A percentile compares a stretch with the other conserved stretches of the same genome.
phyloP scores from a whole-genome alignment of 2,888 invertebrate species.

The Anaspis maculata region DNA sequence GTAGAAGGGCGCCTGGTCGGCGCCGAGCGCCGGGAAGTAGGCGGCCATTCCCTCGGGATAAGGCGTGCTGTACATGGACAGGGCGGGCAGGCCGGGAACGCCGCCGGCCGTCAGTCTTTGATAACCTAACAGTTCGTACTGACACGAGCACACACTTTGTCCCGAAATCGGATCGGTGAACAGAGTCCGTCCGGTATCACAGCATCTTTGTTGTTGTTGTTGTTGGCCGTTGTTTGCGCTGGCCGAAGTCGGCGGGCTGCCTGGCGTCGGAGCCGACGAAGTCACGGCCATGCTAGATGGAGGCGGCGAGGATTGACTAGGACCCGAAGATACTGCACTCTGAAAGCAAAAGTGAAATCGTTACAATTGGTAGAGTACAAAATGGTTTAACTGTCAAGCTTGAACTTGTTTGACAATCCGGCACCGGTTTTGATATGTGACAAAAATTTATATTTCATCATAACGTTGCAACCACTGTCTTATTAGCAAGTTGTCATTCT shows the following conservation, averaged over 20 bases:
- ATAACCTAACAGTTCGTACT: conserved; percentile 81
- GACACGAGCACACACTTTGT: conserved; percentile 83
- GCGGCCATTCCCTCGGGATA: conserved; percentile 80
- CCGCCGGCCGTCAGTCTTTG: conserved; percentile 65
- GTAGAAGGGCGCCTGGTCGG: conserved; percentile 81
- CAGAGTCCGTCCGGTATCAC: conserved; percentile 86
- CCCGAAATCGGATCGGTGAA: conserved; percentile 86
- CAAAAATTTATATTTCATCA: too few species aligned
- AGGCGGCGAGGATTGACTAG: conserved; percentile 38
- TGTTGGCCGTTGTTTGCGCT: too few species aligned
- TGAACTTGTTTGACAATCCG: too few species aligned
- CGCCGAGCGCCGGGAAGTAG: conserved; percentile 75
- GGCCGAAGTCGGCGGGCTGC: conserved; percentile 41
- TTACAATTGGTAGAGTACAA: too few species aligned
- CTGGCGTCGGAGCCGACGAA: conserved; percentile 42
- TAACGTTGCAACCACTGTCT: too few species aligned
- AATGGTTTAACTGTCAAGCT: too few species aligned
- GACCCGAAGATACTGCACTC: conserved; percentile 54
- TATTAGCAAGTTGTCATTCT: too few species aligned
- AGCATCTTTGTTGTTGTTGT: conserved; percentile 55
- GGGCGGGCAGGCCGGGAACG: conserved; percentile 60
- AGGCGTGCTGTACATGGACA: conserved; percentile 74
- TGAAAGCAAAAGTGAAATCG: conserved; percentile 18
- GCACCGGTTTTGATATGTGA: too few species aligned
- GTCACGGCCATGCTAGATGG: conserved; percentile 41